Percentiles rank a stretch among this genome's conserved stretches.
Conservation (phyloP, 2,113 vertebrate genomes). For the Chloebia gouldiae region DNA sequence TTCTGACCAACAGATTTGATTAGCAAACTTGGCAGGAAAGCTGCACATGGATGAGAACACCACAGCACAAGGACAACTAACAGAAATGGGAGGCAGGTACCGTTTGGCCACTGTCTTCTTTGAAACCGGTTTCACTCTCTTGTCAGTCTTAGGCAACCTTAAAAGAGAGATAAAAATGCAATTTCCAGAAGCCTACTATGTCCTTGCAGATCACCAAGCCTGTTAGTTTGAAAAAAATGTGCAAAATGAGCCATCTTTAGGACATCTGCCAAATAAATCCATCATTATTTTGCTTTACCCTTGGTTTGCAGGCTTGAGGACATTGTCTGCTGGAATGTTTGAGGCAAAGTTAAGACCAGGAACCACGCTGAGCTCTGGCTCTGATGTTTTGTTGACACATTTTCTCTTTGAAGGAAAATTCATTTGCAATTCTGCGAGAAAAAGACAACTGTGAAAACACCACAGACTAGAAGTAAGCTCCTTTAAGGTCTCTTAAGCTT, state of each 20-base stretch:
- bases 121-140: not conserved
- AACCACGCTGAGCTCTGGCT: conserved; percentile 2
- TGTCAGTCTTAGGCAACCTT: conserved; percentile 56
- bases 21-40: not conserved
- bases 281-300: conserved; percentile 22
- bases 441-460: not conserved
- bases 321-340: not conserved
- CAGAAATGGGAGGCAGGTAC: not conserved
- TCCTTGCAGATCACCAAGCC: not conserved
- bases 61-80: not conserved
- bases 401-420: conserved; percentile 56
- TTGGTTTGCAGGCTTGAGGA: conserved; percentile 47
- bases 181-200: not conserved
- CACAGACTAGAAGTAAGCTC: too few species aligned
- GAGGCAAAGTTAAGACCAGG: conserved; percentile 21
- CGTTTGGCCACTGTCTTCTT: conserved; percentile 25
- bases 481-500: not conserved
- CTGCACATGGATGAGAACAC: not conserved
- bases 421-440: conserved; percentile 55
- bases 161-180: not conserved
- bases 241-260: not conserved
- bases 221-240: not conserved
- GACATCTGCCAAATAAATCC: not conserved
- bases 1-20: not conserved
- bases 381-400: conserved; percentile 15